These are phyloP conservation scores for Pantala flavescens DNA, from an alignment of 1,140 invertebrate genomes.

Conservation along the genomic window DNA sequence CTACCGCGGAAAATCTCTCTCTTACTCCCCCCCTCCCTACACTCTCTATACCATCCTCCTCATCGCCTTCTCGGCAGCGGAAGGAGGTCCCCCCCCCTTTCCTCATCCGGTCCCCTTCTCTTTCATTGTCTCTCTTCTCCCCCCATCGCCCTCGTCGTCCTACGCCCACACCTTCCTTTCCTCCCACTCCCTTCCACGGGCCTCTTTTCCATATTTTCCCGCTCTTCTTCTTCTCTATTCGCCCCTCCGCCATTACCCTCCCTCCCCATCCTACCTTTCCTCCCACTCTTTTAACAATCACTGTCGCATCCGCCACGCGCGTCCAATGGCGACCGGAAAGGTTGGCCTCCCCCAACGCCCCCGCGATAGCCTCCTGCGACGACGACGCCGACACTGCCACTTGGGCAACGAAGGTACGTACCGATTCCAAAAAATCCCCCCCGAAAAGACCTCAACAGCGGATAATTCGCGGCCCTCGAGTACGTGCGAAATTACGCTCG, in stretches of 20 bases:
- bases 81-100: not conserved
- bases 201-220: not conserved
- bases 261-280: not conserved
- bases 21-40: too few relatives aligned
- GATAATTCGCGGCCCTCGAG: too few relatives aligned
- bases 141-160: not conserved
- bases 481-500: too few relatives aligned
- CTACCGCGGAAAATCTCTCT: too few relatives aligned
- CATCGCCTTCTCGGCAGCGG: not conserved
- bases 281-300: not conserved
- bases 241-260: not conserved
- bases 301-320: not conserved
- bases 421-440: too few relatives aligned
- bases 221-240: not conserved
- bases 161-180: not conserved
- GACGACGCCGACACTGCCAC: not conserved
- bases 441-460: too few relatives aligned
- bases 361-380: not conserved
- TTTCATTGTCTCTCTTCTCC: not conserved
- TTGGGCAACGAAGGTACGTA: not conserved
- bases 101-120: not conserved
- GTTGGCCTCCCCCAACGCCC: not conserved
- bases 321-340: conserved; percentile 1
- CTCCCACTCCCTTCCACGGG: not conserved
- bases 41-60: not conserved